Percentiles rank a stretch among this genome's conserved stretches.
These are phyloP conservation scores for Marronus borbonicus DNA, from an alignment of 2,888 invertebrate species.

Conservation along the genomic window DNA sequence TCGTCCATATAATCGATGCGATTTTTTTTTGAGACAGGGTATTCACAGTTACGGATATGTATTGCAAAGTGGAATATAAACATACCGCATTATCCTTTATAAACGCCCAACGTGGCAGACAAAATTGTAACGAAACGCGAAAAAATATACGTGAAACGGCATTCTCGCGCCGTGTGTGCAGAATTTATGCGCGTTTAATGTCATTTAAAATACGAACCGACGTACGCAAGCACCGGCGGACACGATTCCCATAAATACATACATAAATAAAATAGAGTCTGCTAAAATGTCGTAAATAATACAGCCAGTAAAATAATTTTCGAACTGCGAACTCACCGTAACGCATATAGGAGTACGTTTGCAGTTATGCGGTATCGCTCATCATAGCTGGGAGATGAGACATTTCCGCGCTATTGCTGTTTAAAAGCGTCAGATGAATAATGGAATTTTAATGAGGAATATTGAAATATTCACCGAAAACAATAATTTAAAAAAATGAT, in stretches of 20 bases:
- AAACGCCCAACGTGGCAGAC: not conserved
- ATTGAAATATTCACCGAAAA: not conserved
- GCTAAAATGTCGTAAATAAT: conserved; percentile 23
- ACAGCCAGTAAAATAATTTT: conserved; percentile 20
- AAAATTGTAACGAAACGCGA: not conserved
- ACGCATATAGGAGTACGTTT: not conserved
- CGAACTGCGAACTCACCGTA: conserved; percentile 12
- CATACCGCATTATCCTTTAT: conserved; percentile 7
- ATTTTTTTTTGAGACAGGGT: too few species aligned
- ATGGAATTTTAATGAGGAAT: conserved; percentile 13
- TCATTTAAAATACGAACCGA: conserved; percentile 14
- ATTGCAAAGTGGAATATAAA: not conserved
- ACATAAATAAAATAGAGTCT: not conserved
- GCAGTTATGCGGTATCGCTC: too few species aligned
- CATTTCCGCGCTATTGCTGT: not conserved
- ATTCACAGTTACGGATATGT: not conserved
- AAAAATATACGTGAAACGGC: not conserved
- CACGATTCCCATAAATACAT: conserved; percentile 20
- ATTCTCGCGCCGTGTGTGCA: not conserved
- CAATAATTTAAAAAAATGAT: not conserved
- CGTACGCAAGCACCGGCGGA: conserved; percentile 7
- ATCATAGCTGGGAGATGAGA: not conserved
- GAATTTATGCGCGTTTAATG: conserved; percentile 19
- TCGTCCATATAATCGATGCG: not conserved
- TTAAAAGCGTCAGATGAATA: not conserved